Evolutionary conservation across 2,888 invertebrate genomes (phyloP), one percentile per base, ranked within the genome.

Genomic region (Globia sparganii): DNA sequence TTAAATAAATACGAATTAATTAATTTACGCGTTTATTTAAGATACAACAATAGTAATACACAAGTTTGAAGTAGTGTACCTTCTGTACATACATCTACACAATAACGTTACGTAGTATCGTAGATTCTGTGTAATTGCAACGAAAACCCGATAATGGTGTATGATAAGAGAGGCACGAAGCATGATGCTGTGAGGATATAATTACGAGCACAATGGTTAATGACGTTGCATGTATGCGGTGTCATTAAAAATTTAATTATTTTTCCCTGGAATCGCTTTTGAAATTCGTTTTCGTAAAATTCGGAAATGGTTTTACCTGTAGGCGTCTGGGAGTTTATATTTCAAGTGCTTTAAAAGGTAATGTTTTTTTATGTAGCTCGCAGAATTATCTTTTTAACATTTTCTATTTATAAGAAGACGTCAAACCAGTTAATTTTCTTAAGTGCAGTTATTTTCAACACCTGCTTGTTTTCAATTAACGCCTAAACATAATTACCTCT

Each of bases 111-210:
- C 75, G 34, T 56, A 58, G 73, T 83, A 75, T 77, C 84, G 75
- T 77, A 86, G 76, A 77, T 81, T 66, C 77, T 31, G 65, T 87
- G 81, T 91, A 91, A 93, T 91, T 92, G 90, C 90, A 90, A 90
- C 85, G 87, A 85, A 91, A 90, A 89, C 86, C 84, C 77, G 85
- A 88, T 91, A 87, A 88, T 88, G 78, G 81, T 49, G 59, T 69
- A 76, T 81, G 82, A 86, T 84, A 87, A 88, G 82, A 77, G 79
- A 66, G 53, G 49, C 64, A 73, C 72, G 72, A 65, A 72, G 65
- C 67, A 49, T 73, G 81, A 84, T 77, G 73, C 73, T 86, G 73
- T 72, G 53, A 49, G 67, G 46, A 65, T 72, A 75, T 87, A 81
- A 87, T 87, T 86, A 81, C 59, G 71, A 59, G 67, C 68, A 82